Conservation (phyloP, 2,888 invertebrate species). For the Caenorhabditis sp. region DNA sequence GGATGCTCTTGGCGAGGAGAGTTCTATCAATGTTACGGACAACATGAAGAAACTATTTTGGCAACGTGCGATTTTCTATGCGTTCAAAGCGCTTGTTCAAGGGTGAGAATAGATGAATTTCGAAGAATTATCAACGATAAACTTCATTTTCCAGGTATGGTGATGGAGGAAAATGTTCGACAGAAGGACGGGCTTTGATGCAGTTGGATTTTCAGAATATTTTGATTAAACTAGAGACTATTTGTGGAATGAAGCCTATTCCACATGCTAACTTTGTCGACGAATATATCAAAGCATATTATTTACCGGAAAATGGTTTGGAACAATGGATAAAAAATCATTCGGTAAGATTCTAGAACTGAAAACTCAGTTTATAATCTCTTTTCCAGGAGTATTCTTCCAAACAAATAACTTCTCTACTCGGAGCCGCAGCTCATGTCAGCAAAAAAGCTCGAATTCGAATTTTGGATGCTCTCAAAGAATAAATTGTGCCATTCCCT, state of each 20-base stretch:
- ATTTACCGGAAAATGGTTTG: conserved; percentile 85
- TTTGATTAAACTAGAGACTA: conserved; percentile 84
- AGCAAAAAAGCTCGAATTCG: conserved; percentile 81
- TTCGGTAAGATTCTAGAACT: conserved; percentile 74
- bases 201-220: conserved; percentile 95
- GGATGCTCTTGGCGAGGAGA: conserved; percentile 26
- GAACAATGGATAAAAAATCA: conserved; percentile 89
- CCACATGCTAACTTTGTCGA: conserved; percentile 91
- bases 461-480: conserved; percentile 56
- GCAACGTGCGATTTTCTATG: conserved; percentile 86
- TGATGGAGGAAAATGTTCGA: conserved; percentile 86
- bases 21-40: conserved; percentile 18
- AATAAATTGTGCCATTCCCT: conserved; percentile 1
- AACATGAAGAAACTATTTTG: conserved; percentile 77
- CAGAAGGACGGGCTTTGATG: conserved; percentile 95
- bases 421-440: conserved; percentile 86
- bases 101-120: conserved; percentile 75
- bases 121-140: too few species aligned
- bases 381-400: conserved; percentile 82
- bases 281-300: conserved; percentile 93
- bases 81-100: conserved; percentile 88
- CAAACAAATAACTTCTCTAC: conserved; percentile 85
- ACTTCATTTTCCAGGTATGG: conserved; percentile 78
- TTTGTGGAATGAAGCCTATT: conserved; percentile 81
- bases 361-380: background rate